Evolutionary conservation across 2,888 invertebrate species (phyloP).

Genomic region (Opisthograptis luteolata): DNA sequence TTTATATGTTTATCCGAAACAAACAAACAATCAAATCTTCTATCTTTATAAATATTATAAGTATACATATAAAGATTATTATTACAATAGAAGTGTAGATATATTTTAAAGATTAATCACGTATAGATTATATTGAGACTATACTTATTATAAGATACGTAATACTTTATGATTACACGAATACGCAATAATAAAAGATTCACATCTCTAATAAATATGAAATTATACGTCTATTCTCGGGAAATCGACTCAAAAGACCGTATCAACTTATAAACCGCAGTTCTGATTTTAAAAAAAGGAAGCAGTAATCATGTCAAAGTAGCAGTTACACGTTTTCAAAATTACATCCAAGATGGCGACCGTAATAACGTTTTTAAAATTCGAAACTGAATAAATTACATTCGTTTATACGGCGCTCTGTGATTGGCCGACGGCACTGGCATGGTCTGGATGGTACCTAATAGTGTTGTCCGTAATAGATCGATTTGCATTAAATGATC

Average conservation of each 20-base stretch:
- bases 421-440: conserved; percentile 59
- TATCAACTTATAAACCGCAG: conserved; percentile 40
- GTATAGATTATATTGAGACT: no score
- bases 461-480: conserved; percentile 72
- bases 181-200: conserved; percentile 53
- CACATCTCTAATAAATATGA: conserved; percentile 59
- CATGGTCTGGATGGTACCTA: conserved; percentile 44
- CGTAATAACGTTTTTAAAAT: conserved; percentile 70
- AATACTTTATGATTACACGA: conserved; percentile 31
- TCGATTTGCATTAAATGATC: conserved; percentile 81
- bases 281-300: conserved; percentile 49
- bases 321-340: conserved; percentile 64
- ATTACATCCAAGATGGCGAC: conserved; percentile 73
- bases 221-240: conserved; percentile 52
- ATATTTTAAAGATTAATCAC: no score
- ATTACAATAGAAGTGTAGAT: no score
- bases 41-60: no score
- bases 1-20: no score
- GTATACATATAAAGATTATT: no score
- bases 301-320: conserved; percentile 58
- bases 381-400: conserved; percentile 76
- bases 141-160: no score
- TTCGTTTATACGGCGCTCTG: conserved; percentile 61
- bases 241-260: conserved; percentile 48
- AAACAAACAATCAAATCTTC: no score